phyloP scores from a whole-genome alignment of 1,140 invertebrate genomes.

The Hesperophylax magnus region DNA sequence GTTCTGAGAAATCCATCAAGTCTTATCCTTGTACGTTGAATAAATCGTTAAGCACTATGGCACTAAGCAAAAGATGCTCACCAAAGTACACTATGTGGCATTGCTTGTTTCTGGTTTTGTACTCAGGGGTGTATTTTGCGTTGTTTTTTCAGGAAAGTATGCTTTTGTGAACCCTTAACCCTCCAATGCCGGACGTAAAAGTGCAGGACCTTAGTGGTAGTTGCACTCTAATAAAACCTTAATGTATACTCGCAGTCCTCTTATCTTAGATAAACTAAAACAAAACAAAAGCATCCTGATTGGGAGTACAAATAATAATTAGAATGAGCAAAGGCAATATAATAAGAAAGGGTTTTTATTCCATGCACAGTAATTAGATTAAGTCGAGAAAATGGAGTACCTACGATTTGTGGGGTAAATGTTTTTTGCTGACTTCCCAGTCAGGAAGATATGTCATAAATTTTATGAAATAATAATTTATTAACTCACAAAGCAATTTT shows the following conservation, averaged over 20 bases:
- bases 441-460: no score
- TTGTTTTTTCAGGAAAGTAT: not conserved
- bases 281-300: not conserved
- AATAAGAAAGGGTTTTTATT: no score
- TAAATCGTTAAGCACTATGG: not conserved
- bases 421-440: no score
- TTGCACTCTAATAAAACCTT: constrained; percentile 3
- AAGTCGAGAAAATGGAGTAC: no score
- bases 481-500: no score
- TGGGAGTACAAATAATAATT: no score
- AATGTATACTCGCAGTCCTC: not conserved
- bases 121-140: not conserved
- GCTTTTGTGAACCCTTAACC: not conserved
- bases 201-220: not conserved
- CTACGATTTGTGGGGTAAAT: no score
- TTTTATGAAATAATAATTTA: no score
- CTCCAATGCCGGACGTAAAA: not conserved
- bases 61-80: not conserved
- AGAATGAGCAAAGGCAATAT: no score
- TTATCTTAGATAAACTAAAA: not conserved
- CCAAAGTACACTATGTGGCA: not conserved
- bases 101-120: not conserved
- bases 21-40: not conserved
- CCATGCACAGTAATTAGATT: no score
- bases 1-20: constrained; percentile 30